phyloP scores from a whole-genome alignment of 2,113 vertebrate species.

The chimpanzee (Pan troglodytes) region NHGRI_mPanTro3-v2.1_pri NC_072417.2:63950501-63951000 shows the following conservation, averaged over 20 bases:
- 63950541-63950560: background rate
- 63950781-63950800: background rate
- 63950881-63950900: fast-evolving
- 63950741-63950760: background rate
- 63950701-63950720: fast-evolving
- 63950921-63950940: background rate
- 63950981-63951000: background rate
- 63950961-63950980: background rate
- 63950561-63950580: background rate
- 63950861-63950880: background rate
- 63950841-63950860: too few species aligned
- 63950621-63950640: too few species aligned
- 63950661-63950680: background rate
- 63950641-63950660: background rate
- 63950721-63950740: background rate
- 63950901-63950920: background rate
- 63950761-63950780: background rate
- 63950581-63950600: background rate
- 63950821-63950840: background rate
- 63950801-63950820: background rate
- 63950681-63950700: background rate
- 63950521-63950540: background rate
- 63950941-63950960: background rate
- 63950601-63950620: background rate
- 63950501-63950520: background rate